Conservation (phyloP, 2,888 invertebrate genomes). For the Eristalis tenax region DNA sequence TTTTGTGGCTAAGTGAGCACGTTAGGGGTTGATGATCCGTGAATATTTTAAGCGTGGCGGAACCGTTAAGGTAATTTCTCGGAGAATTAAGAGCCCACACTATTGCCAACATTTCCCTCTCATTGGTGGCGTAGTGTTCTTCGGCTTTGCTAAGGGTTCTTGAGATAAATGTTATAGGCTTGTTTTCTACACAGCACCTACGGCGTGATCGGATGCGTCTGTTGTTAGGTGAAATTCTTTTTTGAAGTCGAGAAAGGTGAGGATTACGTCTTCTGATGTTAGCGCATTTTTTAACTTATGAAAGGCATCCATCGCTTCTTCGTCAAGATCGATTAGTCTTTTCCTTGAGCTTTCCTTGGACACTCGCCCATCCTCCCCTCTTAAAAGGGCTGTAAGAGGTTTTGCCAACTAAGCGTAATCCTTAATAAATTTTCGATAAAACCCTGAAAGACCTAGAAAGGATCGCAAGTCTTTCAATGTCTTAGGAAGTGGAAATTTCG, state of each 20-base stretch:
- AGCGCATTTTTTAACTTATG: conserved; percentile 17
- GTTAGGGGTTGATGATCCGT: conserved; percentile 34
- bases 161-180: no score
- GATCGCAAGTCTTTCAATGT: conserved; percentile 22
- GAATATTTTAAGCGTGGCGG: conserved; percentile 8
- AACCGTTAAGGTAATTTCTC: conserved; percentile 44
- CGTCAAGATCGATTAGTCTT: background rate
- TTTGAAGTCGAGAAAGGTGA: no score
- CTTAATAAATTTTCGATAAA: conserved; percentile 4
- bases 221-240: no score
- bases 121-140: no score
- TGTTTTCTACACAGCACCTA: no score
- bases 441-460: conserved; percentile 24
- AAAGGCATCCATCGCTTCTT: conserved; percentile 15
- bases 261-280: no score
- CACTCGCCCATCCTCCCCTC: background rate
- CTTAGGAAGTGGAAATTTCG: background rate
- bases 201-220: no score
- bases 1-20: conserved; percentile 41
- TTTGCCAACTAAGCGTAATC: conserved; percentile 24
- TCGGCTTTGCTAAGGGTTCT: no score
- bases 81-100: no score
- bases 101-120: no score
- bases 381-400: no score
- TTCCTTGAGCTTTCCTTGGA: background rate